These are phyloP conservation scores for Apeltes quadracus DNA, from an alignment of 2,113 vertebrate species.

Conservation along the genomic window DNA sequence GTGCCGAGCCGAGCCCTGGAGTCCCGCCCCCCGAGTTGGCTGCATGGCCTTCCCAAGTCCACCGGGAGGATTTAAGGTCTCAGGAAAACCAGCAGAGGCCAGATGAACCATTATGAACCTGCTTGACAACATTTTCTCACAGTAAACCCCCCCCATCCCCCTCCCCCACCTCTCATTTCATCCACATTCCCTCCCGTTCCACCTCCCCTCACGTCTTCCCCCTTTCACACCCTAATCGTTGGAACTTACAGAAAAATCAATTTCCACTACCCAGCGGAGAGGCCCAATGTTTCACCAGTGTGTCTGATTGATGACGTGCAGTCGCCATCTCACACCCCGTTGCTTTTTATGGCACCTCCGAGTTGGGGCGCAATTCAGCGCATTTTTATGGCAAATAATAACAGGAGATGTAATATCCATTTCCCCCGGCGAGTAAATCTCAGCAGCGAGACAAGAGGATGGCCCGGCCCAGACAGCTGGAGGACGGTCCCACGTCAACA, in stretches of 20 bases:
- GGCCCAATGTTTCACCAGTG: conserved; percentile 66
- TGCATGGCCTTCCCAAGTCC: not conserved
- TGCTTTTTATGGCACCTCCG: conserved; percentile 75
- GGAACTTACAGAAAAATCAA: conserved; percentile 78
- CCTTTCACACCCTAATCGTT: conserved; percentile 76
- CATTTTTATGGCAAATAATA: conserved; percentile 82
- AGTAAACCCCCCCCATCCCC: not conserved
- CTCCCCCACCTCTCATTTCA: conserved; percentile 16
- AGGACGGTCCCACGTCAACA: conserved; percentile 72
- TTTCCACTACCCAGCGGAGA: conserved; percentile 68
- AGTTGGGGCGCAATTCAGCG: conserved; percentile 71
- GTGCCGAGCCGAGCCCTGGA: conserved; percentile 6
- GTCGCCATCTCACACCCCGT: conserved; percentile 72
- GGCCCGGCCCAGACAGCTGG: conserved; percentile 64
- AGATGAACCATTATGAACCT: conserved; percentile 21
- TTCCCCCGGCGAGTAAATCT: conserved; percentile 75
- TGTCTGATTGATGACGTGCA: conserved; percentile 78
- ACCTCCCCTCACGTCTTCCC: conserved; percentile 24
- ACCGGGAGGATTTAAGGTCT: conserved; percentile 4
- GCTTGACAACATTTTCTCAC: conserved; percentile 44
- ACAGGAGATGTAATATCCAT: conserved; percentile 76
- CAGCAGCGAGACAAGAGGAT: conserved; percentile 62
- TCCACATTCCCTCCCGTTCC: conserved; percentile 30
- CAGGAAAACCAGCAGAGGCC: conserved; percentile 3
- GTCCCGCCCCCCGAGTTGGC: too few relatives aligned